Percentiles rank a stretch among this genome's conserved stretches.
Conservation (phyloP, 2,797 vertebrate genomes). For the Sebastes wilsoni region DNA sequence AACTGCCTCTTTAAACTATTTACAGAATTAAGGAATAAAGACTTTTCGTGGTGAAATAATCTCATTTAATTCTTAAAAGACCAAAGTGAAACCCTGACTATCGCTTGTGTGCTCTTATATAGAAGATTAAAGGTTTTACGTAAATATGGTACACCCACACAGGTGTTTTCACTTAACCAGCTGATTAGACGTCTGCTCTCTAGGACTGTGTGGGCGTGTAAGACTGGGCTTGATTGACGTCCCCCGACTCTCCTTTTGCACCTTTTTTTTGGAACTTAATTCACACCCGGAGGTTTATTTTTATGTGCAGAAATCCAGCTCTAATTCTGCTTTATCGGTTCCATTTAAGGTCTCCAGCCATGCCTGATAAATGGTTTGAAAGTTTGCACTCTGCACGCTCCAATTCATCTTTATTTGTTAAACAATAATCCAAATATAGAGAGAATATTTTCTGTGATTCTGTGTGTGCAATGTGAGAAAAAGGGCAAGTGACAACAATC, state of each 20-base stretch:
- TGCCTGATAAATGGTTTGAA: background rate
- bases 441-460: background rate
- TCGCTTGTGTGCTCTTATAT: background rate
- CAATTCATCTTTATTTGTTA: background rate
- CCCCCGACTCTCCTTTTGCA: background rate
- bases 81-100: background rate
- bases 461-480: background rate
- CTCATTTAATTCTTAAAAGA: background rate
- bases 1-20: background rate
- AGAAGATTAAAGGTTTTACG: background rate
- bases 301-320: background rate
- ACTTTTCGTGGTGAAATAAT: background rate
- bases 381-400: background rate
- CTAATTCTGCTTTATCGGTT: background rate
- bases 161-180: background rate
- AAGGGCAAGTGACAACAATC: background rate
- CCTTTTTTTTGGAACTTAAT: background rate
- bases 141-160: background rate
- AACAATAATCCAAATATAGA: background rate
- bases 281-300: background rate
- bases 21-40: background rate
- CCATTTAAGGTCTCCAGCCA: background rate
- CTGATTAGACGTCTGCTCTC: background rate
- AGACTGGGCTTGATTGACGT: background rate
- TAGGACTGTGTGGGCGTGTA: background rate